A percentile compares a stretch with the other conserved stretches of the same genome.
Evolutionary conservation across 2,797 vertebrate genomes (phyloP).

Genomic region (Arctocebus calabarensis): DNA sequence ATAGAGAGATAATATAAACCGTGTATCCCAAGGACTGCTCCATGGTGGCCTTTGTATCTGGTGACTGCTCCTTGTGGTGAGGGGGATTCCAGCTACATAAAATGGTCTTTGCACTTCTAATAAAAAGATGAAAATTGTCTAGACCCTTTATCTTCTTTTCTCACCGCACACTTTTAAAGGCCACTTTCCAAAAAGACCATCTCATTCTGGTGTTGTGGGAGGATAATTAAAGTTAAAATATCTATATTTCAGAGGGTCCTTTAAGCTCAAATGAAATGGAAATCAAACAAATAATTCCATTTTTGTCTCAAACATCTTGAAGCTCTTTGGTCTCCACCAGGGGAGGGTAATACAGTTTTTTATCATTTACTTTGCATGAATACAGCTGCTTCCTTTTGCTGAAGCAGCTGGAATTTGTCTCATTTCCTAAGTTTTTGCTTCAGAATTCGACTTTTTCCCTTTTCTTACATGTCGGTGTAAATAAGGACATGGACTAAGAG

Average conservation of each 20-base stretch:
- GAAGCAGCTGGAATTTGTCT: conserved; percentile 82
- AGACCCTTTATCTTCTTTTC: not conserved
- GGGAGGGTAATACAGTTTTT: conserved; percentile 66
- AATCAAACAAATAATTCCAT: conserved; percentile 63
- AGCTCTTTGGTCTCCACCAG: conserved; percentile 53
- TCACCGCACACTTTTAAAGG: not conserved
- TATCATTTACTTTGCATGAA: conserved; percentile 63
- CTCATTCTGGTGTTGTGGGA: not conserved
- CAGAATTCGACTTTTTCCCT: conserved; percentile 73
- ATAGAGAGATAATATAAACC: not conserved
- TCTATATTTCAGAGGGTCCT: conserved; percentile 15
- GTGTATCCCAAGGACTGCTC: not conserved
- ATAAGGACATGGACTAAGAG: conserved; percentile 75
- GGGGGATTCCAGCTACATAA: not conserved
- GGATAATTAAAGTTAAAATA: conserved; percentile 41
- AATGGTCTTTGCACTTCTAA: not conserved
- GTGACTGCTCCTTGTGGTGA: not conserved
- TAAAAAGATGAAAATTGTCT: not conserved
- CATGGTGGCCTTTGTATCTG: not conserved
- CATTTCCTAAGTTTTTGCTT: conserved; percentile 77
- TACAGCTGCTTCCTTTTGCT: conserved; percentile 81
- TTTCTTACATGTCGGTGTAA: conserved; percentile 74
- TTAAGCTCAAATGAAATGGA: conserved; percentile 67
- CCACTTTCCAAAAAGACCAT: conserved; percentile 17
- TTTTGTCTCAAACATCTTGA: conserved; percentile 73